Evolutionary conservation across 2,113 vertebrate genomes (phyloP).

Genomic region (Drymodes brunneopygia): DNA sequence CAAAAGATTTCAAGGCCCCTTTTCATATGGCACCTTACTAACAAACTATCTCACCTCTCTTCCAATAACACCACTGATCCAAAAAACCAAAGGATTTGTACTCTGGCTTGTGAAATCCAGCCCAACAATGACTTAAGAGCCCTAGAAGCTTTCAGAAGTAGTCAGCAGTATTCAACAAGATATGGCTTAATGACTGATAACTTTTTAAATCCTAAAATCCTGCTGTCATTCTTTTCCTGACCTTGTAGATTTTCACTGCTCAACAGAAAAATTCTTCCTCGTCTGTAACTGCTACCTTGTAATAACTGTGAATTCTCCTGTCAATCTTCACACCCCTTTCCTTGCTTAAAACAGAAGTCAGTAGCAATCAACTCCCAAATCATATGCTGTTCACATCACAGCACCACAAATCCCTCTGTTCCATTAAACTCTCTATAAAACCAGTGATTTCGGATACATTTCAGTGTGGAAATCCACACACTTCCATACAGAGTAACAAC

Average conservation of each 20-base stretch:
- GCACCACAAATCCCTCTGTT: neutral
- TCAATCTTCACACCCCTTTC: neutral
- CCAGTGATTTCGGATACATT: neutral
- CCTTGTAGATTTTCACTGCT: neutral
- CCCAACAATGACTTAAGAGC: neutral
- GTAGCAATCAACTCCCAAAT: neutral
- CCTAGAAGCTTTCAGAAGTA: neutral
- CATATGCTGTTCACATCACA: neutral
- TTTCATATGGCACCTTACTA: neutral
- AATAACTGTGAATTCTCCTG: neutral
- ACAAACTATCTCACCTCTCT: neutral
- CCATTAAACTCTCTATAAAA: neutral
- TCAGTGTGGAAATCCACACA: neutral
- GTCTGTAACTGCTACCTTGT: neutral
- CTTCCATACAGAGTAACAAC: accelerated
- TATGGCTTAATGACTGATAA: neutral
- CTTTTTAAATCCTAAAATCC: neutral
- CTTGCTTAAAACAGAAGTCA: neutral
- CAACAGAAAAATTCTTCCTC: neutral
- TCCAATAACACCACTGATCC: neutral
- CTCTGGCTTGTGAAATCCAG: neutral
- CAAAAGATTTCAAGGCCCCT: neutral
- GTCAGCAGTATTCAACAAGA: neutral
- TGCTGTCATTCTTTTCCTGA: neutral
- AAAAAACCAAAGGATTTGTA: neutral